Base-by-base conservation (phyloP, 2,113 vertebrate species). In the Engystomops pustulosus region DNA sequence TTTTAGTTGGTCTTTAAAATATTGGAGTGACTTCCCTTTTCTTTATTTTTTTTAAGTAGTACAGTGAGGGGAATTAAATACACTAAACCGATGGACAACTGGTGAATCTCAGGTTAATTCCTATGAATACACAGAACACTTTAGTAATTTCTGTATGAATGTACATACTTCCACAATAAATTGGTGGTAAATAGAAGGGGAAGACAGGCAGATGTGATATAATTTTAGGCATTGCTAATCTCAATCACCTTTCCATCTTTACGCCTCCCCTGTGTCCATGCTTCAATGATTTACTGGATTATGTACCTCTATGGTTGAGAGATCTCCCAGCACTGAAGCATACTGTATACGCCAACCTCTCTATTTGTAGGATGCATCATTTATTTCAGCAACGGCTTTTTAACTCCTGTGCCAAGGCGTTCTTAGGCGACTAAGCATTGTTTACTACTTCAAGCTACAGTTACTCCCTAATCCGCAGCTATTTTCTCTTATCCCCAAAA, bases 401-500 rank as follows among this genome's bases (percentile, higher is more conserved):
- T 69, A 78, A 84, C 83, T 78, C 62, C 34, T 41, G 32, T 55
- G 83, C 83, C 83, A 84, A 84, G 74, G 58, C 74, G 49, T 68
- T 84, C 83, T 77, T 79, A 78, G 74, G 32, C 30, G 72, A 74
- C 83, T 44, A 69, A 84, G 74, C 83, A 85, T 69, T 78, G 75
- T 85, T 85, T 78, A 85, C 62, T 44, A 78, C 75, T 78, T 79
- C 49, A 70, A 85, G 83, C 74, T 79, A 58, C 75, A 58, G 75
- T 58, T 68, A 70, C 79, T 84, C 60, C 44, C 60, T 77, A 65
- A 84, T 78, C 82, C 74, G 67, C 36, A 27, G 74, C 32, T 51
- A 45, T 74, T 70, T 79, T 65, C 74, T 32, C 34, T 85, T 85
- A 85, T 85, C 49, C 83, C 74, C 45, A 32, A 70, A 79, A 79